These are phyloP conservation scores for Leptothorax acervorum DNA, from an alignment of 2,888 invertebrate genomes.

Conservation along the genomic window DNA sequence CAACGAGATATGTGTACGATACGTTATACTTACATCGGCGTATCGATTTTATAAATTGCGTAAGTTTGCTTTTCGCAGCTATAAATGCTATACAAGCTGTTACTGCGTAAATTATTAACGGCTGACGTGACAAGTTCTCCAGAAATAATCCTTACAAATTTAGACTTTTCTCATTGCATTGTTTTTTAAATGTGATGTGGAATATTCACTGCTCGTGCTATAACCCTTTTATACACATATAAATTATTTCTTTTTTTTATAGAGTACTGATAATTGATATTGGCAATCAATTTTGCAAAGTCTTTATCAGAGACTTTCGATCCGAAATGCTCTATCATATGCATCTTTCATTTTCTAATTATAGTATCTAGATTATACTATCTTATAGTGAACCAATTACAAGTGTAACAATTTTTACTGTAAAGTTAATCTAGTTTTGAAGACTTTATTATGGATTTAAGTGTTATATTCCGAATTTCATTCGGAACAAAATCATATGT, in stretches of 20 bases:
- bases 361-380: too few species aligned
- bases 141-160: constrained; percentile 1
- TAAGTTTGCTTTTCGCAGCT: constrained; percentile 6
- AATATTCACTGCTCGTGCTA: neutral
- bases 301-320: neutral
- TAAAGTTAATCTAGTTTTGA: neutral
- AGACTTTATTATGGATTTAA: neutral
- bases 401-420: neutral
- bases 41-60: constrained; percentile 33
- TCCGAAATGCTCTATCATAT: neutral
- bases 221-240: neutral
- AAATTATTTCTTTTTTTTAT: neutral
- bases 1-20: neutral
- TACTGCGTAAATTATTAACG: constrained; percentile 13
- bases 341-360: neutral
- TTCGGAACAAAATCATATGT: neutral
- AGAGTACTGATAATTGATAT: neutral
- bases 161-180: neutral
- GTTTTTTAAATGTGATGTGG: neutral
- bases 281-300: neutral
- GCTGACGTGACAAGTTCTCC: neutral
- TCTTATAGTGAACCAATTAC: neutral
- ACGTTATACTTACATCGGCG: neutral
- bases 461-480: too few species aligned
- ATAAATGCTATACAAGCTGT: neutral